These are phyloP conservation scores for Neoseiulus cucumeris DNA, from an alignment of 1,140 invertebrate species.

Conservation along the genomic window DNA sequence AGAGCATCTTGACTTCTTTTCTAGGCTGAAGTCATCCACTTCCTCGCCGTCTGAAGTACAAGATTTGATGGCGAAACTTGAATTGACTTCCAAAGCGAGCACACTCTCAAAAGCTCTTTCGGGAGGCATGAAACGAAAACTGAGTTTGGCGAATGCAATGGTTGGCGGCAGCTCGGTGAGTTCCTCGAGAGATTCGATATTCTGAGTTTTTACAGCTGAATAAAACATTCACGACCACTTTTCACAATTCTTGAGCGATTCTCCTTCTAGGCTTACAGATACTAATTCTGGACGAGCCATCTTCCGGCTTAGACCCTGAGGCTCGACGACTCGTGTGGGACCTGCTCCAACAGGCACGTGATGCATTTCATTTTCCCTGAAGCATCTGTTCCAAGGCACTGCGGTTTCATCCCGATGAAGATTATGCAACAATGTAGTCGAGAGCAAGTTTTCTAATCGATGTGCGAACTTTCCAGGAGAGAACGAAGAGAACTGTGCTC, in stretches of 20 bases:
- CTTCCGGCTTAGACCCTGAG: constrained; percentile 13
- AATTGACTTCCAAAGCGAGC: constrained; percentile 14
- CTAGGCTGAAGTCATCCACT: constrained; percentile 19
- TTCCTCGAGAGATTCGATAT: neutral
- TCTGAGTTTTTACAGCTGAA: too few species aligned
- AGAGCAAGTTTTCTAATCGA: too few species aligned
- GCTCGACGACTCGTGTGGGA: constrained; percentile 14
- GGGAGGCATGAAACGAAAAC: constrained; percentile 60
- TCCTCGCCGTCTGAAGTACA: constrained; percentile 15
- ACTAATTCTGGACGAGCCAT: constrained; percentile 15
- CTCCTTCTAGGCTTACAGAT: constrained; percentile 6
- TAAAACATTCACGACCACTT: neutral
- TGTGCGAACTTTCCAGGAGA: constrained; percentile 22
- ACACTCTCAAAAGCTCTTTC: constrained; percentile 45
- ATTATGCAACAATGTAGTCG: too few species aligned
- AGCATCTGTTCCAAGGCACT: too few species aligned
- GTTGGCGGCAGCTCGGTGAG: constrained; percentile 38
- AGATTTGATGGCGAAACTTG: neutral
- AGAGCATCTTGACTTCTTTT: constrained; percentile 30
- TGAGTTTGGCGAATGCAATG: constrained; percentile 62
- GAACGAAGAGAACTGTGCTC: constrained; percentile 49
- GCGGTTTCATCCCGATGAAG: too few species aligned
- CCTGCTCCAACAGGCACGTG: constrained; percentile 8
- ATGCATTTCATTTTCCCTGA: too few species aligned
- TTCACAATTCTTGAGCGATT: too few species aligned